These are phyloP conservation scores for Muricea muricata DNA, from an alignment of 92 coral and sea anemone genomes.

Conservation along the genomic window DNA sequence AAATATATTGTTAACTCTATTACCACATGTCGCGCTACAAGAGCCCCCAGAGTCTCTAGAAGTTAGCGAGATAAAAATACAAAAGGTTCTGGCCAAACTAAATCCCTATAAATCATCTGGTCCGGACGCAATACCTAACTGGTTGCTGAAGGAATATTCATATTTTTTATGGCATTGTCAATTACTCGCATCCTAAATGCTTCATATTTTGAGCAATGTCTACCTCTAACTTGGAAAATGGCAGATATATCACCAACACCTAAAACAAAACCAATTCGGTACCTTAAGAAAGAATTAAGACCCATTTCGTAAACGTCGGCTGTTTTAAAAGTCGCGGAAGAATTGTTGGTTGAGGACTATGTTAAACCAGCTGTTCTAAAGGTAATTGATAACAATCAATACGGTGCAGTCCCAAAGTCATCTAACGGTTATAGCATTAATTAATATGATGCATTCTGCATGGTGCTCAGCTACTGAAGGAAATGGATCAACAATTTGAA, in stretches of 20 bases:
- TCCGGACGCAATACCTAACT: not conserved
- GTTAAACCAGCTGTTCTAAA: not conserved
- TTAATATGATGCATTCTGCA: not conserved
- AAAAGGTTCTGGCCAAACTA: not conserved
- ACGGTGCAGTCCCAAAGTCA: slow-evolving; percentile 13
- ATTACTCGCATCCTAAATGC: not conserved
- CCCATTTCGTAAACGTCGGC: not conserved
- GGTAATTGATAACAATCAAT: slow-evolving; percentile 4
- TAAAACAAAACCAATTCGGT: not conserved
- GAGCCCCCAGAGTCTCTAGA: not conserved
- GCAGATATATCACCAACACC: not conserved
- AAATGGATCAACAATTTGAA: slow-evolving; percentile 16
- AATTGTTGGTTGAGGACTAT: not conserved
- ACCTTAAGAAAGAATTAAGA: not conserved
- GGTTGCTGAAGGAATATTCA: not conserved
- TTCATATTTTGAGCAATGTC: not conserved
- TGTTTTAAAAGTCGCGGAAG: not conserved
- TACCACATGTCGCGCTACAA: not conserved
- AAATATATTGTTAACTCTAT: not conserved
- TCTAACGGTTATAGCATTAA: not conserved
- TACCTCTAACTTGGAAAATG: not conserved
- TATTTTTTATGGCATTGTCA: not conserved
- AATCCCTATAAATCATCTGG: not conserved
- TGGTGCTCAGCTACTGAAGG: slow-evolving; percentile 10
- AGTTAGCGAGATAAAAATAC: not conserved